Base-by-base conservation (phyloP, 2,888 invertebrate genomes). In the Ophonus ardosiacus region DNA sequence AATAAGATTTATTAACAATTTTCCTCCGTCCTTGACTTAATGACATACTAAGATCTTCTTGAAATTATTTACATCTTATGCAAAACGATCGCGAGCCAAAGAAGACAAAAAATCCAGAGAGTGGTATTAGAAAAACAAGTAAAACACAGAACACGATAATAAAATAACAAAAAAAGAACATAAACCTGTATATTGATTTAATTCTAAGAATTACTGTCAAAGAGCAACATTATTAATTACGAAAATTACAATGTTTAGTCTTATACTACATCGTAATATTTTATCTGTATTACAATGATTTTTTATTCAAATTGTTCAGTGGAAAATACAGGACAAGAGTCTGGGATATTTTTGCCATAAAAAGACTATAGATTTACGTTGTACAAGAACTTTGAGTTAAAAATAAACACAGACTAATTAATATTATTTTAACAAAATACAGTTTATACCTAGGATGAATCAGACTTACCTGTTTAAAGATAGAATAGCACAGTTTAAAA, bases 11-110 rank as follows among this genome's bases (percentile, higher is more conserved):
- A 65, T 63, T 51, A 51, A 63, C 38, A 43, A 79, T 79, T 74
- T 74, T 74, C 43, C 51, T 43, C 10, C 40, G 65, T 17, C 81
- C 81, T 81, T 81, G 81, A 81, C 81, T 81, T 51, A 81, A 81
- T 81, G 81, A 63, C 81, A 81, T 81, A 81, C 81, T 65, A 61
- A 81, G 43, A 40, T 81, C 59, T 38, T 63, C 80, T 78, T 78
- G 57, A 79, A 61, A 61, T 56, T 61, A 38, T 59, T 61, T 79
- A 79, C 61, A 57, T 61, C 56, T n/a, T 79, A 79, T 79, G 79
- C 79, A 79, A 79, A 79, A 79, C 31, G 56, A 56, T 43, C 56
- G 51, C 31, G n/a, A 56, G 21, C 31, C 38, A 38, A 38, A 68
- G 68, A 38, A 24, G 76, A 76, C 56, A 78, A 78, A 78, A 57